Evolutionary conservation across 2,113 vertebrate species (phyloP), one percentile per base, ranked within the genome.

Genomic region (Xyliphius kryptos): DNA sequence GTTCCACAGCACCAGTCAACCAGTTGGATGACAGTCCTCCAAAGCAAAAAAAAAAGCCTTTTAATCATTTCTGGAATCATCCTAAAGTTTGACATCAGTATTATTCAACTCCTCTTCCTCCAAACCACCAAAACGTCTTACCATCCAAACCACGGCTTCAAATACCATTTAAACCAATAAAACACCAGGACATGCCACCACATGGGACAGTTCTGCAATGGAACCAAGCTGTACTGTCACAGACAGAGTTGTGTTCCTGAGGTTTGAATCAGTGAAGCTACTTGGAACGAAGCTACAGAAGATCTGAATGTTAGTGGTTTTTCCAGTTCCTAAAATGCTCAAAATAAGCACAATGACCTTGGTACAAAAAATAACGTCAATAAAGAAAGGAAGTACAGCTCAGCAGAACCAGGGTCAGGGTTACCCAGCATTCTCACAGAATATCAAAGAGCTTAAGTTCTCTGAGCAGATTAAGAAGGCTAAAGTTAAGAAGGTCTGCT

Each of bases 331-430:
- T 9, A 38, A 46, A 41, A 49, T 26, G 46, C 17, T 41, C 12
- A 41, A 19, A 16, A 16, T 46, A 48, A 53, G 53, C 54, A 9
- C 54, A 3, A 11, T 50, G 54, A 66, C 54, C 54, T 50, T 13
- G 44, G 21, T 6, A 11, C 2, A 11, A n/a, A 11, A n/a, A 21
- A 43, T 38, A 7, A 37, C 14, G 9, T 38, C 19, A 57, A 16
- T 46, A n/a, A 9, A 59, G 43, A n/a, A 9, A 59, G 43, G 5
- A 32, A 26, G 16, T 47, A 49, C 3, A 62, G 49, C 17, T 50
- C 49, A 43, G 11, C 19, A 15, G 12, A 20, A 26, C 9, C 15
- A 17, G 15, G 17, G 38, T 14, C 36, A 38, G 16, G 9, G 13
- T 16, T 43, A 40, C 38, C n/a, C 1, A 59, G 40, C 17, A 9